phyloP scores from a whole-genome alignment of 2,888 invertebrate species.

The Drosophila recens region DNA sequence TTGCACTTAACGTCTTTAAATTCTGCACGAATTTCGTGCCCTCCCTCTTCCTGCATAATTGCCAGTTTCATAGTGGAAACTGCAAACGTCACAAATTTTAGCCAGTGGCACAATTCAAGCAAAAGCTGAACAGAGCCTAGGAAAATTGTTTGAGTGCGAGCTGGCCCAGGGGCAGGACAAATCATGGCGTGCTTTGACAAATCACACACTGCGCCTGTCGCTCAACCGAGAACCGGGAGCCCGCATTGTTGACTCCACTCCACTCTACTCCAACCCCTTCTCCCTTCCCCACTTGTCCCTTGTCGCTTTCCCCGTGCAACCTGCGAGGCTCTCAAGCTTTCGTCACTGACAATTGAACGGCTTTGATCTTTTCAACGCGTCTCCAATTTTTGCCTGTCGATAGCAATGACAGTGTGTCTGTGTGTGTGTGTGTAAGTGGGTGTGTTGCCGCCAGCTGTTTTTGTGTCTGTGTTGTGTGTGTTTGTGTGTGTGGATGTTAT shows the following conservation, averaged over 20 bases:
- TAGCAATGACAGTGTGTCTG: slow-evolving; percentile 54
- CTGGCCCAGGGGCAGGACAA: slow-evolving; percentile 41
- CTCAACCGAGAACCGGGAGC: slow-evolving; percentile 16
- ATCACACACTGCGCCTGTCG: slow-evolving; percentile 58
- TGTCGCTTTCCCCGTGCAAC: slow-evolving; percentile 5
- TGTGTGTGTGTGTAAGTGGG: slow-evolving; percentile 14
- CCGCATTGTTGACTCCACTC: slow-evolving; percentile 22
- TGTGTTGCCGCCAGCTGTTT: slow-evolving; percentile 38
- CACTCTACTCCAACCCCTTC: neutral
- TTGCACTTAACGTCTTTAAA: neutral
- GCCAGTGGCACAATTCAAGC: slow-evolving; percentile 37
- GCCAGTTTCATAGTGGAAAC: slow-evolving; percentile 22
- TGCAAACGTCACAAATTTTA: slow-evolving; percentile 43
- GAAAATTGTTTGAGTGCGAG: slow-evolving; percentile 38
- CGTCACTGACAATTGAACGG: slow-evolving; percentile 73
- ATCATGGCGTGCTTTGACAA: slow-evolving; percentile 71
- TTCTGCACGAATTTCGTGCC: neutral
- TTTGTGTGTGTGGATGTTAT: slow-evolving; percentile 31
- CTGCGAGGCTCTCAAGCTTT: slow-evolving; percentile 44
- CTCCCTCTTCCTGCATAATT: slow-evolving; percentile 20
- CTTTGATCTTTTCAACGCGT: slow-evolving; percentile 79
- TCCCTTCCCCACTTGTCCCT: neutral
- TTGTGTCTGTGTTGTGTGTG: slow-evolving; percentile 8
- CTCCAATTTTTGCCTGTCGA: slow-evolving; percentile 76
- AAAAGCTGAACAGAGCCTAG: slow-evolving; percentile 14